Base-by-base conservation (phyloP, 2,888 invertebrate species). In the Congeria kusceri region DNA sequence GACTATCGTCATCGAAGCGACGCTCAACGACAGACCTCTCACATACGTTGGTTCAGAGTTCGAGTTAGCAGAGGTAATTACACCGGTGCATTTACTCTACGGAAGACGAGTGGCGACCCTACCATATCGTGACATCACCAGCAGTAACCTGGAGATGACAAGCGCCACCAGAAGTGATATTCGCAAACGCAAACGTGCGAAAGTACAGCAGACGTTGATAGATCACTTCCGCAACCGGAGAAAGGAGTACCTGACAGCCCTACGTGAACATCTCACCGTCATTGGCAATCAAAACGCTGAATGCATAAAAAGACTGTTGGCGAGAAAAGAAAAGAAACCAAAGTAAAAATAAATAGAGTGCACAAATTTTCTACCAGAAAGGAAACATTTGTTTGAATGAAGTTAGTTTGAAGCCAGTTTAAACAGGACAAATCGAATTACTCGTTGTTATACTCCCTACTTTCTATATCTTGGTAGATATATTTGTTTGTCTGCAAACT, bases 91-190 rank as follows among this genome's bases (percentile, higher is more conserved):
- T 57, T 15, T 23, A 25, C 28, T 57, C 11, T 25, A 57, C 25
- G 57, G 57, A 57, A 57, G 57, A 57, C 57, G 57, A 57, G 57
- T 57, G 23, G 23, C 57, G 20, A 57, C 57, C 11, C 11, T 57
- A 57, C 57, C 57, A 18, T 57, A 57, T 57, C 57, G 23, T 57
- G 57, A 11, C 23, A 53, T 57, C 28, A 58, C 58, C 18, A 58
- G 58, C 25, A 23, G 58, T 23, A 58, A 58, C 58, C 58, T 58
- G 2, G 58, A 58, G 3, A 58, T 58, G 4, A 58, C 25, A 27
- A 58, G 58, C n/a, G 58, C n/a, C 15, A 58, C 58, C 58, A 9
- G 27, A 58, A 58, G n/a, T 25, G 58, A 58, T 29, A 58, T 58
- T 58, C 58, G 58, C 27, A 58, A 58, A 9, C 58, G 58, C 29